Base-by-base conservation (phyloP, 1,140 invertebrate species). In the Caerostris extrusa region DNA sequence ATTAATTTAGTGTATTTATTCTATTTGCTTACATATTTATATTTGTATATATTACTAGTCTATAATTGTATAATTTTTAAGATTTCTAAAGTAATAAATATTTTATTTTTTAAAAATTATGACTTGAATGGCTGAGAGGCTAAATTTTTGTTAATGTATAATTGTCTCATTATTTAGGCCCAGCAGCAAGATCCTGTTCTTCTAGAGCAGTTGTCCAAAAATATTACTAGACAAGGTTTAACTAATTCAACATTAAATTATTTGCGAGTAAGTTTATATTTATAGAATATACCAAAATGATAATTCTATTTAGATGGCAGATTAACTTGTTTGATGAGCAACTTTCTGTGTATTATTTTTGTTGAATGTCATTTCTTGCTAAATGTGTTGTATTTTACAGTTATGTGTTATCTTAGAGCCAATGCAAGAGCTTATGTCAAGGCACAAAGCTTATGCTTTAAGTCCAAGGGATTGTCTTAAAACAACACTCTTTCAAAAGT, bases 381-480 rank as follows among this genome's bases (percentile, higher is more conserved):
- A 61, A 61, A 61, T 58, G 3, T 86, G 4, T 55, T 83, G 96
- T 96, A 95, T 95, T 95, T 93, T 96, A 96, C 95, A 96, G 95
- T 95, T 96, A 95, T 95, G 96, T 95, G 98, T 99, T 94, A 99
- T 99, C 95, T 96, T 99, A 96, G 99, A 99, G 96, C 99, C 99
- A 91, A 99, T 99, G 99, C 99, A 99, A 96, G 99, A 99, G 96
- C 96, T 99, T 94, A 99, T 99, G 99, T 99, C 98, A 93, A 97
- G 98, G 96, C 98, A 99, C 96, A 99, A 99, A 96, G 98, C 98
- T 50, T 99, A 99, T 96, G 98, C 98, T 94, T 97, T 99, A 7
- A 98, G 98, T 95, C 99, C 99, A 7, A 97, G 99, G 61, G 99
- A 99, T 96, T 99, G 99, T 96, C 97, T 99, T 95, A 99, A 99